Percentiles rank a stretch among this genome's conserved stretches.
These are phyloP conservation scores for Sebastes hubbsi DNA, from an alignment of 2,797 vertebrate genomes.

Conservation along the genomic window DNA sequence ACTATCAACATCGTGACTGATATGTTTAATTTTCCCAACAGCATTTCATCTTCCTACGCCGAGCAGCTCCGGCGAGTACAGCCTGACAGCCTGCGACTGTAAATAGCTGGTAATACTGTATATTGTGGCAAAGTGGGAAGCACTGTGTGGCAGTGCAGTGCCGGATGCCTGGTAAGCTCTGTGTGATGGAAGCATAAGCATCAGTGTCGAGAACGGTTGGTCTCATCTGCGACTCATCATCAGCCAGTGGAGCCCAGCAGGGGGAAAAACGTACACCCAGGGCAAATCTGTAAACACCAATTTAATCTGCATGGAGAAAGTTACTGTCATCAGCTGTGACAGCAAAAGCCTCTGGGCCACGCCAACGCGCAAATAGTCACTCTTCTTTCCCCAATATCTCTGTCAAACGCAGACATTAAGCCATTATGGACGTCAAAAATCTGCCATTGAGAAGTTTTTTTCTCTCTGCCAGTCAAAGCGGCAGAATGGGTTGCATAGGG, in stretches of 20 bases:
- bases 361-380: constrained; percentile 83
- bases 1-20: constrained; percentile 57
- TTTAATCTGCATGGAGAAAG: constrained; percentile 95
- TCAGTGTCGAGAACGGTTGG: constrained; percentile 77
- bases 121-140: constrained; percentile 40
- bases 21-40: constrained; percentile 56
- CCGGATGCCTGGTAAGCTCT: constrained; percentile 66
- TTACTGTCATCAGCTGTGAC: constrained; percentile 90
- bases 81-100: constrained; percentile 50
- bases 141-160: constrained; percentile 43
- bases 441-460: constrained; percentile 80
- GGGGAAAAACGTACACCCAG: constrained; percentile 87
- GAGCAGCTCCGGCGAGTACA: constrained; percentile 37
- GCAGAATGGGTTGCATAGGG: constrained; percentile 70
- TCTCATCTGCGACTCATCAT: constrained; percentile 90
- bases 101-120: constrained; percentile 62
- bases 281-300: constrained; percentile 96
- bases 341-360: constrained; percentile 90
- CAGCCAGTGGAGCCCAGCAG: constrained; percentile 88
- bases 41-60: constrained; percentile 49
- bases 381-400: constrained; percentile 84
- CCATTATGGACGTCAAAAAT: constrained; percentile 90
- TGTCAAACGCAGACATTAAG: constrained; percentile 89
- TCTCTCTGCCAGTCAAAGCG: constrained; percentile 72
- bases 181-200: constrained; percentile 77